These are phyloP conservation scores for Catocala nupta DNA, from an alignment of 2,888 invertebrate genomes.

Conservation along the genomic window DNA sequence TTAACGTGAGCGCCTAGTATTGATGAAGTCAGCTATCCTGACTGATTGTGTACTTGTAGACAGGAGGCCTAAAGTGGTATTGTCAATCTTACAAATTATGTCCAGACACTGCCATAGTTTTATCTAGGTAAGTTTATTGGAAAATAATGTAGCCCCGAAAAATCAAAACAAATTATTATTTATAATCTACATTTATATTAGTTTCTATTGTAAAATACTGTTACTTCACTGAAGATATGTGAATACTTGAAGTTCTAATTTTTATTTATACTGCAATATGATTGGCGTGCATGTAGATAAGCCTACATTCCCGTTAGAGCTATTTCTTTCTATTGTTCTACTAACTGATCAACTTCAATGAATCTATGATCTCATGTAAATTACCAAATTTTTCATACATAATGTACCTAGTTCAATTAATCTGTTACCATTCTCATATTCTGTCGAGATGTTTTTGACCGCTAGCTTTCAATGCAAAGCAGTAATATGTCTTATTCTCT, in stretches of 20 bases:
- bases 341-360: conserved; percentile 43
- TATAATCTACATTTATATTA: conserved; percentile 9
- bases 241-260: conserved; percentile 19
- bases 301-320: conserved; percentile 44
- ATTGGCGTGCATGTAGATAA: conserved; percentile 47
- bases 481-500: conserved; percentile 45
- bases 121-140: conserved; percentile 64
- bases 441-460: conserved; percentile 37
- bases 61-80: conserved; percentile 30
- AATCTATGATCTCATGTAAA: conserved; percentile 77
- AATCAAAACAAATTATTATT: conserved; percentile 21
- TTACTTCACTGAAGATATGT: conserved; percentile 15
- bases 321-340: conserved; percentile 37
- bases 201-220: conserved; percentile 24
- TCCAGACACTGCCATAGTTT: conserved; percentile 77
- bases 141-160: conserved; percentile 31
- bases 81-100: conserved; percentile 48
- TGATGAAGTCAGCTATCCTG: conserved; percentile 8
- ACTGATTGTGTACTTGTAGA: conserved; percentile 21
- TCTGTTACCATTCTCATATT: conserved; percentile 66
- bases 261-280: conserved; percentile 29
- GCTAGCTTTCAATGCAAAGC: conserved; percentile 40
- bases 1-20: conserved; percentile 1
- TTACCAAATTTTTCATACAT: conserved; percentile 74
- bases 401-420: conserved; percentile 59